These are phyloP conservation scores for Tupaia tana DNA, from an alignment of 2,113 vertebrate species.

Conservation along the genomic window DNA sequence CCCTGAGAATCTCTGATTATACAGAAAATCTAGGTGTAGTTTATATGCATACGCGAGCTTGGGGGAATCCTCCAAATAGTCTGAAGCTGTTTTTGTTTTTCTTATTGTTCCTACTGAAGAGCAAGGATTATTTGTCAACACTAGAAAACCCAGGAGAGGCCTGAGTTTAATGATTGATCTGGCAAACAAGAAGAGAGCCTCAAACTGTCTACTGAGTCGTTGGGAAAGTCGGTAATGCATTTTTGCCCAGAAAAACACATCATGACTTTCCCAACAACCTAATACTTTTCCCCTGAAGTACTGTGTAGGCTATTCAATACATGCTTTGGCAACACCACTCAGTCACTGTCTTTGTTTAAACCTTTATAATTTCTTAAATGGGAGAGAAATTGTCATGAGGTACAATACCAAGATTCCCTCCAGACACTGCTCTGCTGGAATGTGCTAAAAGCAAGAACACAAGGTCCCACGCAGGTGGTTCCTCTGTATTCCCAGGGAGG, in stretches of 20 bases:
- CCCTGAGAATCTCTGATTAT: neutral
- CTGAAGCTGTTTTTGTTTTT: neutral
- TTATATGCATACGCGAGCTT: neutral
- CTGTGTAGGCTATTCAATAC: neutral
- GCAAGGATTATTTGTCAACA: conserved; percentile 33
- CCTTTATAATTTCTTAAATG: neutral
- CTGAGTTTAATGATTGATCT: neutral
- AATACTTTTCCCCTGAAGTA: neutral
- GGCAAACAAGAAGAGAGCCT: neutral
- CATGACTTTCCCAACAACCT: no score
- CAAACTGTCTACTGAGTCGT: neutral
- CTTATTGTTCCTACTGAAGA: neutral
- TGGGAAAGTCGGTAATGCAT: no score
- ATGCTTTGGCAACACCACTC: neutral
- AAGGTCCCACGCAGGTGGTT: neutral
- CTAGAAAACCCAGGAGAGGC: neutral
- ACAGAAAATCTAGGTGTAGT: neutral
- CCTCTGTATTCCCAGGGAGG: neutral
- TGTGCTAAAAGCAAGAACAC: neutral
- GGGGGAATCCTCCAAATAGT: conserved; percentile 22
- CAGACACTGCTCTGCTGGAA: neutral
- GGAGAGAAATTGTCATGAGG: neutral
- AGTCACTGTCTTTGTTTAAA: neutral
- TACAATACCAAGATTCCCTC: neutral
- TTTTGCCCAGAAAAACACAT: no score